Base-by-base conservation (phyloP, 1,140 invertebrate species). In the Prorops nasuta region DNA sequence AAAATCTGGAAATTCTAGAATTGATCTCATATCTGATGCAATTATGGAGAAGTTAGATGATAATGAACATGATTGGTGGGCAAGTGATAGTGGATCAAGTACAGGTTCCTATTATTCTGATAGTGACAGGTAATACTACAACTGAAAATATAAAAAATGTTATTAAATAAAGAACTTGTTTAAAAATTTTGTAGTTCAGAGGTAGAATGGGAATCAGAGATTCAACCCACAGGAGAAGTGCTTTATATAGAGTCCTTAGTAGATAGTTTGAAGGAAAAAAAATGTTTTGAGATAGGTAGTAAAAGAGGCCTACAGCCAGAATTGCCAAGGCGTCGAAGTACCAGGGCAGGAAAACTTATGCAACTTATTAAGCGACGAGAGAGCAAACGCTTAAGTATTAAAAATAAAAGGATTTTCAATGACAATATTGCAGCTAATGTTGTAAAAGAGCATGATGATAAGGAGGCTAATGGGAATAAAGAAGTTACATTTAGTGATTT, bases 161-260 rank as follows among this genome's bases (percentile, higher is more conserved):
- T 40, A 40, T 8, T 42, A 10, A 22, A 39, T 19, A 39, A 3
- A 16, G n/a, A 37, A 8, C 19, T 8, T 37, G 12, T 2, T 19
- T n/a, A n/a, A n/a, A n/a, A n/a, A n/a, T n/a, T 36, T 37, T 21
- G n/a, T 16, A 84, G 83, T 64, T 84, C 82, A n/a, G 76, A 80
- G 39, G 80, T 79, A 28, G 83, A 85, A 71, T 85, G 83, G 83
- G 83, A 85, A 66, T 78, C 81, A 3, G 79, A 79, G 57, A 72
- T 85, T 17, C 74, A 69, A 39, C 69, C 80, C 35, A 77, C 74
- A 45, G 83, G 83, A 17, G 83, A 85, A 66, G 63, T 85, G 17
- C 76, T 83, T 50, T 84, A 80, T 50, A 80, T 85, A 31, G 83
- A 86, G 74, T 82, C 82, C 49, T 62, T 79, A 3, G 22, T 49